Percentiles rank a stretch among this genome's conserved stretches.
These are phyloP conservation scores for Caenorhabditis virilis DNA, from an alignment of 2,888 invertebrate species.

Conservation along the genomic window DNA sequence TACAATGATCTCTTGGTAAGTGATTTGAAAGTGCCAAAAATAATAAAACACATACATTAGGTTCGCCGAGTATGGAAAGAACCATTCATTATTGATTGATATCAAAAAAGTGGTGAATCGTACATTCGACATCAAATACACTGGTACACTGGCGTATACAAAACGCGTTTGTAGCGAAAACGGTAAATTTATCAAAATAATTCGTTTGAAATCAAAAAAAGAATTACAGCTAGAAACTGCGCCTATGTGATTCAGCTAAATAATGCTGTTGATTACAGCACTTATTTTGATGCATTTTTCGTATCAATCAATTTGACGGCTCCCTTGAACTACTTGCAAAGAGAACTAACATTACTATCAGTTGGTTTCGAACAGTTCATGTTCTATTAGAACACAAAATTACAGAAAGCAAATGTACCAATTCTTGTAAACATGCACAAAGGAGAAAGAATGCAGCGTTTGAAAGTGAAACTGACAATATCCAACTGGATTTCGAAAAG, in stretches of 20 bases:
- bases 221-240: conserved; percentile 50
- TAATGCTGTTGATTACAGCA: conserved; percentile 64
- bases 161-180: conserved; percentile 54
- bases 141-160: conserved; percentile 62
- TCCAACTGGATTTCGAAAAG: conserved; percentile 15
- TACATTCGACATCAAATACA: conserved; percentile 46
- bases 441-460: conserved; percentile 29
- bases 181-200: conserved; percentile 22
- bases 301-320: conserved; percentile 38
- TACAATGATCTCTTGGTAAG: conserved; percentile 51
- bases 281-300: conserved; percentile 31
- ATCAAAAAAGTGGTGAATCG: conserved; percentile 26
- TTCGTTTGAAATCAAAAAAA: not conserved
- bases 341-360: too few species aligned
- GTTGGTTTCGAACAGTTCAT: too few species aligned
- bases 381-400: not conserved
- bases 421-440: conserved; percentile 55
- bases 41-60: conserved; percentile 16
- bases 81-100: conserved; percentile 49
- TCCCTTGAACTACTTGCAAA: too few species aligned
- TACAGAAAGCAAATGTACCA: conserved; percentile 41
- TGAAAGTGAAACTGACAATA: conserved; percentile 26
- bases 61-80: conserved; percentile 57
- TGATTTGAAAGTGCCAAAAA: not conserved
- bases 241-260: conserved; percentile 65